A percentile compares a stretch with the other conserved stretches of the same genome.
Evolutionary conservation across 2,797 vertebrate species (phyloP).

Genomic region (Eupleurogrammus muticus): DNA sequence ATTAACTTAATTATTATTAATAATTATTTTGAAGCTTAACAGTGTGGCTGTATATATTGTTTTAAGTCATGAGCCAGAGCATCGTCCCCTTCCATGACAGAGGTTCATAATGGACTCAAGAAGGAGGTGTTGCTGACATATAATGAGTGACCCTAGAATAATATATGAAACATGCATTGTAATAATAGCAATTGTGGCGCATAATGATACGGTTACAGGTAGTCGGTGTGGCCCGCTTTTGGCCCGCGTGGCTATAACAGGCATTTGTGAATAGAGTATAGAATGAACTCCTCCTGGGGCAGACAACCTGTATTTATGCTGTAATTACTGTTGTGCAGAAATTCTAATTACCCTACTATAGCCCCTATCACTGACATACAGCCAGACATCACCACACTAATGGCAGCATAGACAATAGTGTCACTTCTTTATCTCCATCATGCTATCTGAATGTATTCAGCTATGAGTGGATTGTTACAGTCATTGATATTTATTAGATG

Average conservation of each 20-base stretch:
- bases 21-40: constrained; percentile 24
- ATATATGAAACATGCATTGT: constrained; percentile 38
- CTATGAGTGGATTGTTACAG: neutral
- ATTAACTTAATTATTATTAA: no score
- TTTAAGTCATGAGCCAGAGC: constrained; percentile 8
- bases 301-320: constrained; percentile 49
- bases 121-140: neutral
- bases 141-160: constrained; percentile 6
- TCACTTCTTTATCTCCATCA: neutral
- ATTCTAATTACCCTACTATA: constrained; percentile 49
- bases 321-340: constrained; percentile 60
- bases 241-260: constrained; percentile 27
- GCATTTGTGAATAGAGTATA: constrained; percentile 32
- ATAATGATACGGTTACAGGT: constrained; percentile 40
- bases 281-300: constrained; percentile 17
- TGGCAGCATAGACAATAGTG: constrained; percentile 1
- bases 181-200: constrained; percentile 46
- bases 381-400: constrained; percentile 35
- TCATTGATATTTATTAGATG: no score
- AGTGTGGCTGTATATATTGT: constrained; percentile 2
- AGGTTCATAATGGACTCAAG: neutral
- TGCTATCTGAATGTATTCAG: neutral
- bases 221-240: constrained; percentile 7
- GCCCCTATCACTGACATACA: constrained; percentile 20
- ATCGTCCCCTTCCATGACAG: neutral